Base-by-base conservation (phyloP, 2,113 vertebrate species). In the Motacilla tschutschensis region DNA sequence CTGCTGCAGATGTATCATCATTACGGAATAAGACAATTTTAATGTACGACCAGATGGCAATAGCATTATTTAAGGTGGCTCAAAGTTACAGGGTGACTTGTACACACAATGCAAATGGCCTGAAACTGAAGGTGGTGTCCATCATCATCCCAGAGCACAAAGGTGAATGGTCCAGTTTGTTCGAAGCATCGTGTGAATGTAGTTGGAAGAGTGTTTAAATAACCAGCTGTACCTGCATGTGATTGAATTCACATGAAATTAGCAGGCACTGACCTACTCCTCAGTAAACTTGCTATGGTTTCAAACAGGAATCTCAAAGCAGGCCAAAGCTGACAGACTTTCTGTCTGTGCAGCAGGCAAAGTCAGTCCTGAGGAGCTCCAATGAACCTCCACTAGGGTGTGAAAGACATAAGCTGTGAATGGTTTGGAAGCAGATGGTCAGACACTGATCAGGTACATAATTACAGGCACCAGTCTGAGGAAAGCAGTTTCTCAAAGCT, bases 1-100 rank as follows among this genome's bases (percentile, higher is more conserved):
- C 74, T 81, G 81, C 63, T 51, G 31, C 67, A 94, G 59, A 86
- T 88, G 38, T 80, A 83, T 81, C 88, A 83, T 79, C 77, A 22
- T 87, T 89, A 59, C 36, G 71, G 77, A 87, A 48, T 35, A 58
- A 80, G 67, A 76, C 74, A 79, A 79, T 81, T 80, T 77, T 89
- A 75, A 59, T 58, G 48, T 63, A 67, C 4, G 1, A 78, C 46
- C 73, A 89, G 70, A 75, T 80, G 71, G 76, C 71, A 81, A 44
- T 18, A 69, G 33, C 66, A 35, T 74, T 79, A 38, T 38, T 81
- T 57, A 43, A 10, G 21, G 33, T 24, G 20, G 44, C 35, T 67
- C 51, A 50, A 88, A 85, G 60, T 47, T 43, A n/a, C 0, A 74
- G 26, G 43, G n/a, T 79, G 67, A 69, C 50, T 69, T 70, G 35